Conservation (phyloP, 1,140 invertebrate genomes). For the Ceratosolen solmsi region DNA sequence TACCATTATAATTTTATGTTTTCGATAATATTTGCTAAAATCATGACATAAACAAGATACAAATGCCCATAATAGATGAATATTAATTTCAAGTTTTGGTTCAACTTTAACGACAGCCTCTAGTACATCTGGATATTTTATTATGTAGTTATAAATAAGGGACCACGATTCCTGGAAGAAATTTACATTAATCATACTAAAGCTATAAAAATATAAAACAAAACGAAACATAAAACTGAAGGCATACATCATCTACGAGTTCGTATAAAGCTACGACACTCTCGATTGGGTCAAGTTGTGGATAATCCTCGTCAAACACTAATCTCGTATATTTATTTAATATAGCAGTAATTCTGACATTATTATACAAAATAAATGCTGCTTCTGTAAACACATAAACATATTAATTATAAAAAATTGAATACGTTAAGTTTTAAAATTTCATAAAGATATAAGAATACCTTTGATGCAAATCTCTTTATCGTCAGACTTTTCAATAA, state of each 20-base stretch:
- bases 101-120: constrained; percentile 72
- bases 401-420: constrained; percentile 17
- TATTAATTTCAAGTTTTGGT: constrained; percentile 71
- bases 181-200: neutral
- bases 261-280: constrained; percentile 71
- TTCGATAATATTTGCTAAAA: constrained; percentile 83
- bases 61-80: constrained; percentile 79
- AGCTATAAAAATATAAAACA: neutral
- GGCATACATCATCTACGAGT: constrained; percentile 15
- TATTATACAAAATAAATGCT: constrained; percentile 83
- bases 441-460: constrained; percentile 42
- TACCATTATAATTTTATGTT: constrained; percentile 79
- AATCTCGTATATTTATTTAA: constrained; percentile 76
- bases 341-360: constrained; percentile 78
- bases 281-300: constrained; percentile 73
- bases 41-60: constrained; percentile 76
- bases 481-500: constrained; percentile 59
- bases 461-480: constrained; percentile 56
- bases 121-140: constrained; percentile 77
- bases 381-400: constrained; percentile 72
- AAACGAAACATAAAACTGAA: neutral
- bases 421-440: neutral
- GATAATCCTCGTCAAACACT: constrained; percentile 73
- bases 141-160: constrained; percentile 78
- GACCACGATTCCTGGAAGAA: constrained; percentile 80